phyloP scores from a whole-genome alignment of 2,797 vertebrate genomes.

The Sylvia borin region DNA sequence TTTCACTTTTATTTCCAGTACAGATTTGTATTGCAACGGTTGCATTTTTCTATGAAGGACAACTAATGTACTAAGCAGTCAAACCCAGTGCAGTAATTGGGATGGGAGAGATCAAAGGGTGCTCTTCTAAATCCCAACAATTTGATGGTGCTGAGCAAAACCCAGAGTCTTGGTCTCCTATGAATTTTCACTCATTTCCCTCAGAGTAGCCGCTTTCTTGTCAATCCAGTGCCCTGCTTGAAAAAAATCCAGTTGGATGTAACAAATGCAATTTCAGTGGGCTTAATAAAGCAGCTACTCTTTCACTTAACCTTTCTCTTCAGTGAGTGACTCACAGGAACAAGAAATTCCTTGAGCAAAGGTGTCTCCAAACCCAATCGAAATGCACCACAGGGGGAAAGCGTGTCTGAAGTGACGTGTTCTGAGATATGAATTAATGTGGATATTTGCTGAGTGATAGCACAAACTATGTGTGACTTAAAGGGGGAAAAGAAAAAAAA shows the following conservation, averaged over 20 bases:
- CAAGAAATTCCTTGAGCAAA: constrained; percentile 55
- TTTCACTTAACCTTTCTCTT: constrained; percentile 27
- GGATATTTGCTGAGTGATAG: neutral
- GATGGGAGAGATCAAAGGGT: constrained; percentile 71
- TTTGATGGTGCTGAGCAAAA: constrained; percentile 69
- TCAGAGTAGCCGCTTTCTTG: constrained; percentile 65
- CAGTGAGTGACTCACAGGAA: constrained; percentile 21
- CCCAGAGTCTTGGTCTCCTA: constrained; percentile 64
- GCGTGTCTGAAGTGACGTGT: neutral
- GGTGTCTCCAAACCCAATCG: neutral
- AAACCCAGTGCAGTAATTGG: constrained; percentile 72
- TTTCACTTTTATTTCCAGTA: constrained; percentile 74
- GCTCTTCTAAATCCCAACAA: constrained; percentile 68
- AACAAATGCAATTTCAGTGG: constrained; percentile 73
- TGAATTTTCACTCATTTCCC: constrained; percentile 72
- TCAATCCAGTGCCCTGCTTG: constrained; percentile 60
- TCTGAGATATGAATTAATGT: neutral
- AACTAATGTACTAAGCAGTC: constrained; percentile 67
- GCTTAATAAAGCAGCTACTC: constrained; percentile 55
- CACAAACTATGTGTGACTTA: neutral
- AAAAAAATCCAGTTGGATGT: constrained; percentile 68
- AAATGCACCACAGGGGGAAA: neutral
- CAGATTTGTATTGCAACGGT: constrained; percentile 54
- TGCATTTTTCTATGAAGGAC: constrained; percentile 70
- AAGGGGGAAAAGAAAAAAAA: neutral